Conservation (phyloP, 2,888 invertebrate genomes). For the Phania funesta region DNA sequence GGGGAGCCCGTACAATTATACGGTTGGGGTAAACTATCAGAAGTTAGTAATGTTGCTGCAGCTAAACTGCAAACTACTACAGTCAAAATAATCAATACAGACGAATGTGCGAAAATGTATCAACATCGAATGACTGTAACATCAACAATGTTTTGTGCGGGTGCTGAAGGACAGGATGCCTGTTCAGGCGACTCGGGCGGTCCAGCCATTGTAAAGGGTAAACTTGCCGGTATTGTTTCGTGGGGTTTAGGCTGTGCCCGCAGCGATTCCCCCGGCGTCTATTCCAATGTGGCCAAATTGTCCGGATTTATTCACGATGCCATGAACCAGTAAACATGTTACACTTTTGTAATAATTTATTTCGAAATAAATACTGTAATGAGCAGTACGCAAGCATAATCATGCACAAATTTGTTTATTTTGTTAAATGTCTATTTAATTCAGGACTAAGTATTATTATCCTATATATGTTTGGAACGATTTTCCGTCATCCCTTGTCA, state of each 20-base stretch:
- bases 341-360: too few relatives aligned
- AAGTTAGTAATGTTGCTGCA: slow-evolving; percentile 10
- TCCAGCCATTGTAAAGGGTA: slow-evolving; percentile 59
- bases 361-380: too few relatives aligned
- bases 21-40: slow-evolving; percentile 67
- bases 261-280: slow-evolving; percentile 87
- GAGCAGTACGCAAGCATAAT: too few relatives aligned
- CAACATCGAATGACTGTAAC: slow-evolving; percentile 10
- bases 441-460: too few relatives aligned
- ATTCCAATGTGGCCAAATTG: slow-evolving; percentile 73
- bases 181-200: slow-evolving; percentile 71
- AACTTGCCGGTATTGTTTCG: slow-evolving; percentile 85
- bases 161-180: slow-evolving; percentile 63
- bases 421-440: too few relatives aligned
- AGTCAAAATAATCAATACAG: slow-evolving; percentile 18
- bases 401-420: too few relatives aligned
- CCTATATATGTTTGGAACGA: too few relatives aligned
- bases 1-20: slow-evolving; percentile 53
- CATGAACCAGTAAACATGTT: too few relatives aligned
- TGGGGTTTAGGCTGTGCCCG: slow-evolving; percentile 70
- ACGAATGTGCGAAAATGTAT: background rate
- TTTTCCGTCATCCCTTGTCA: too few relatives aligned
- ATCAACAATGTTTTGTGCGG: slow-evolving; percentile 69
- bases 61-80: slow-evolving; percentile 43
- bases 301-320: too few relatives aligned